These are phyloP conservation scores for Myanophis thanlyinensis DNA, from an alignment of 2,113 vertebrate species.

Conservation along the genomic window DNA sequence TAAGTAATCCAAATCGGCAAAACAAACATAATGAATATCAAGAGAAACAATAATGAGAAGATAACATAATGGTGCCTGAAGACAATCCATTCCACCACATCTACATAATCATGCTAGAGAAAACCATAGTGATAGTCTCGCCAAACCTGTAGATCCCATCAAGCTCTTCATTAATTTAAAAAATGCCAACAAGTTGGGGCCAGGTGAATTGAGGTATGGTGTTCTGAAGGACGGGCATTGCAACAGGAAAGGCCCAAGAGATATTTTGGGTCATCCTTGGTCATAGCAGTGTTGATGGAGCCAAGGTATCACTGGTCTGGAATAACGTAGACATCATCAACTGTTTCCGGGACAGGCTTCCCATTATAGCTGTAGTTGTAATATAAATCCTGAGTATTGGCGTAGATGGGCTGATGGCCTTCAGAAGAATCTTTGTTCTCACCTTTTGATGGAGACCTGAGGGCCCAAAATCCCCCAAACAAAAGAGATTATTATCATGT, in stretches of 20 bases:
- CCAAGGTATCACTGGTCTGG: slow-evolving; percentile 20
- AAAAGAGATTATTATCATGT: neutral
- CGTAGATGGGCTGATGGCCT: slow-evolving; percentile 31
- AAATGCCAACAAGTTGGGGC: neutral
- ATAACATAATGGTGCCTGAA: neutral
- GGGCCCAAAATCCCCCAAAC: neutral
- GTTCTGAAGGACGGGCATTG: neutral
- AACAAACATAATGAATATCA: neutral
- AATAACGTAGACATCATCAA: slow-evolving; percentile 28
- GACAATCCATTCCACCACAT: neutral
- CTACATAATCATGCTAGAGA: neutral
- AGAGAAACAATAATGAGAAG: neutral
- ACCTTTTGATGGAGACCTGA: neutral
- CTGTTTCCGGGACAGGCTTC: too few relatives aligned
- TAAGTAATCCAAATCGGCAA: neutral
- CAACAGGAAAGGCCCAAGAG: neutral
- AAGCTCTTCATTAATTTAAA: neutral
- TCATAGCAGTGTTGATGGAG: neutral
- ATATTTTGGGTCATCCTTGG: neutral
- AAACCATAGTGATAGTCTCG: neutral
- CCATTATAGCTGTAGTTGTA: slow-evolving; percentile 28
- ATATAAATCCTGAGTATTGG: slow-evolving; percentile 31
- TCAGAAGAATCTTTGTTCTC: neutral
- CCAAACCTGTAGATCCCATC: neutral
- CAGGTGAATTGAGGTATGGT: neutral